Percentiles rank a stretch among this genome's conserved stretches.
phyloP scores from a whole-genome alignment of 2,797 vertebrate genomes.

The Gambelia wislizenii region DNA sequence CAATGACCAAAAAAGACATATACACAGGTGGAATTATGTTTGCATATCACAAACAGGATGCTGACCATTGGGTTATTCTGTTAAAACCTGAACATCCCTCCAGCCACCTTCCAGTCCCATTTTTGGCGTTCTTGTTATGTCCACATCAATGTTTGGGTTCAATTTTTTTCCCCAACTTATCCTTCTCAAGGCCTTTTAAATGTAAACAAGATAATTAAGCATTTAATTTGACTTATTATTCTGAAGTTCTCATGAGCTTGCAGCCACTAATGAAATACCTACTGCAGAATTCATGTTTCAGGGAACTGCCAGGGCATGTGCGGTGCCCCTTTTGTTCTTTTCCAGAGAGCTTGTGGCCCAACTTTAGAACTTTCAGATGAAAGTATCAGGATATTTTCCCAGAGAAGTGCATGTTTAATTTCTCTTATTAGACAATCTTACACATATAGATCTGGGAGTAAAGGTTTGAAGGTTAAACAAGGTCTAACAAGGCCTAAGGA shows the following conservation, averaged over 20 bases:
- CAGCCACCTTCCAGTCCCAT: no score
- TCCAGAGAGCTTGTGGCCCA: neutral
- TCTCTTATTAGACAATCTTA: neutral
- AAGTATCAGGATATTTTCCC: no score
- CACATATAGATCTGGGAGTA: neutral
- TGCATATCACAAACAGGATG: no score
- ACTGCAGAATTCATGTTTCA: conserved; percentile 52
- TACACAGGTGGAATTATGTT: no score
- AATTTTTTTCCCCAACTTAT: conserved; percentile 50
- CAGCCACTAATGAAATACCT: conserved; percentile 70
- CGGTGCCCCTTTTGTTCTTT: conserved; percentile 33
- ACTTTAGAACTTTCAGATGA: neutral
- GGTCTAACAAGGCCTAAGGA: no score
- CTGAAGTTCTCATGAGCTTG: conserved; percentile 79
- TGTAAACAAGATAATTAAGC: conserved; percentile 79
- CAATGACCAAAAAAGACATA: no score
- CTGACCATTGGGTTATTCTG: neutral
- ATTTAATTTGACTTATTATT: conserved; percentile 79
- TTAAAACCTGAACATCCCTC: neutral
- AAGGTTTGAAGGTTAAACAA: no score
- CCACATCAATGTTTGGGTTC: conserved; percentile 13
- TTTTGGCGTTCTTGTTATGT: neutral
- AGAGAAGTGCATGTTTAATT: neutral
- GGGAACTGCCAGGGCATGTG: conserved; percentile 21
- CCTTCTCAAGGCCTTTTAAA: conserved; percentile 77